Evolutionary conservation across 2,888 invertebrate species (phyloP), one percentile per base, ranked within the genome.

Genomic region (Cordylochernes scorpioides): DNA sequence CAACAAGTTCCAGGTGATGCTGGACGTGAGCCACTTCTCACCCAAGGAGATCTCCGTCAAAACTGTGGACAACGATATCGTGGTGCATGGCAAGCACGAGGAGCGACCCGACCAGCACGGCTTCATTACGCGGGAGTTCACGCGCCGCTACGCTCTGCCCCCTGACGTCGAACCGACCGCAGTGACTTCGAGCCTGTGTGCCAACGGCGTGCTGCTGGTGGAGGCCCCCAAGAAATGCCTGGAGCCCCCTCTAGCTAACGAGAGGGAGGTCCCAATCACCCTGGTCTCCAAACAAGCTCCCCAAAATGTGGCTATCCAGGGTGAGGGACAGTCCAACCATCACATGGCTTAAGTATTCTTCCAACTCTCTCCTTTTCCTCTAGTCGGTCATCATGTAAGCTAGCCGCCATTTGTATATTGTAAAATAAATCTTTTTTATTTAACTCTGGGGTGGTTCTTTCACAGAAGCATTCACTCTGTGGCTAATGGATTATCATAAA

Each of bases 31-130:
- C 45, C 71, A 72, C 44, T 73, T 72, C 51, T 46, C 66, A 2
- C 73, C 73, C 0, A 66, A 67, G 36, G 73, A 73, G 52, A 64
- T 74, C 38, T 65, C 66, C 1, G 71, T 73, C 1, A 73, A 72
- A 49, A 64, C 68, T 0, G 58, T 61, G 22, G 68, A 68, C 48
- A 65, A 66, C 49, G 59, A 59, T 36, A 61, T 72, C 2, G 64
- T 70, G 19, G 51, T 59, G 3, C 69, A 71, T 48, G 73, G 72
- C 28, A 74, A 69, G 47, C 77, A 78, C 49, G 74, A 75, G 46
- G 77, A 78, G 50, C 72, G 70, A 43, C 67, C 65, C 41, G 77
- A 78, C 49, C 74, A 77, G 43, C 75, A 75, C 42, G 72, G 72
- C 8, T 68, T 63, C 50, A 65, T 73, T 16, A 65, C 68, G 25